These are phyloP conservation scores for Zingel zingel DNA, from an alignment of 2,113 vertebrate species.

Conservation along the genomic window DNA sequence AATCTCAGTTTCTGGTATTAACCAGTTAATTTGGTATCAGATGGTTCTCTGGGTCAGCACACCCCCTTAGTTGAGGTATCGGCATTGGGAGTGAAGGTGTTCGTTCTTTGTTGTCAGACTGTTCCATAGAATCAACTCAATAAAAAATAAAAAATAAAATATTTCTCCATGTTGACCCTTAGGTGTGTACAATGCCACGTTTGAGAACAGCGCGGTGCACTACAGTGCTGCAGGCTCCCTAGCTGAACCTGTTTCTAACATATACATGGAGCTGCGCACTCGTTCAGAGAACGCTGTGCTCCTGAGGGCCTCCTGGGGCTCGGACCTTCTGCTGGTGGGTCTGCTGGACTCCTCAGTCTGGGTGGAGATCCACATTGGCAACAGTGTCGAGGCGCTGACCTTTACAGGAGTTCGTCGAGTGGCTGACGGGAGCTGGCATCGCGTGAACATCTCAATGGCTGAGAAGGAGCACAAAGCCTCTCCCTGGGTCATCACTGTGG, in stretches of 20 bases:
- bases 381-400: constrained; percentile 78
- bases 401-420: constrained; percentile 78
- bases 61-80: no score
- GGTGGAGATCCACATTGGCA: constrained; percentile 84
- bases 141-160: not conserved
- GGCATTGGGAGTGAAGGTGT: no score
- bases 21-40: no score
- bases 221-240: constrained; percentile 85
- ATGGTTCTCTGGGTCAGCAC: no score
- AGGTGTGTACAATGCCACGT: constrained; percentile 92
- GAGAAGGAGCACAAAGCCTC: constrained; percentile 67
- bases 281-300: constrained; percentile 88
- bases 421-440: constrained; percentile 91
- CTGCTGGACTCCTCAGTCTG: constrained; percentile 85
- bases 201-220: constrained; percentile 81
- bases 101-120: not conserved
- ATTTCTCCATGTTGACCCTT: not conserved
- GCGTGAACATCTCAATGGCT: constrained; percentile 83
- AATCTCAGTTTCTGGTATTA: no score
- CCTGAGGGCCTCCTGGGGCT: constrained; percentile 81
- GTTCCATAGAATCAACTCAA: not conserved
- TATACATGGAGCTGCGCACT: constrained; percentile 90
- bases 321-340: constrained; percentile 85
- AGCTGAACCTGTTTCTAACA: constrained; percentile 71
- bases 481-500: constrained; percentile 87